Evolutionary conservation across 2,888 invertebrate genomes (phyloP), one percentile per base, ranked within the genome.

Genomic region (Crioceris asparagi): DNA sequence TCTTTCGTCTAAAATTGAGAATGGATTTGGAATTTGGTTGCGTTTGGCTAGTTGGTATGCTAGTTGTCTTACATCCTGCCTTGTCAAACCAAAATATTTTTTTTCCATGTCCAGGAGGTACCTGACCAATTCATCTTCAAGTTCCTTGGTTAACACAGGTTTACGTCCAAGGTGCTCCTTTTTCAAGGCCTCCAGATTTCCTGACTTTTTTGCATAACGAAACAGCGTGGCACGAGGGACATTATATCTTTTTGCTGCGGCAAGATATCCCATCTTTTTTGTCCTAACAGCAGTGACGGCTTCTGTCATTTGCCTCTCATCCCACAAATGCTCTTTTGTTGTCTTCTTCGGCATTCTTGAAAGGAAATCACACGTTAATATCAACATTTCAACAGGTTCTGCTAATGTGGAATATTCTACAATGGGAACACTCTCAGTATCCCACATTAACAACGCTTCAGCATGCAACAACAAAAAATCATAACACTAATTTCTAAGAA

Each of bases 11-110:
- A 38, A 38, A 38, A 40, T 21, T 19, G 34, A 33, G 29, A 45
- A 41, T 29, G 36, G 31, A 36, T 45, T 39, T 29, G 35, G 33
- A 25, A 44, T 16, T 16, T 36, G 31, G 26, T 45, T 40, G 18
- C 27, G 27, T 21, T 32, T 32, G 29, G 39, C 41, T 23, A 43
- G 38, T 35, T 45, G 41, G 29, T 34, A 45, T 17, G 39, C 41
- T 30, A 45, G 25, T 29, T 29, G 38, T 38, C 36, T 32, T n/a
- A 42, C 27, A 38, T 43, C 40, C 23, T 34, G 35, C 35, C 36
- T 17, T 8, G 41, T 43, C 25, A 44, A 19, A 30, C 39, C 44
- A 42, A 39, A 42, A 39, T 29, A 39, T 26, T 26, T 26, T 26
- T 26, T 4, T 26, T 12, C 26, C n/a, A n/a, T n/a, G n/a, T n/a